phyloP scores from a whole-genome alignment of 1,140 invertebrate species.

The Philotrypesis tridentata region DNA sequence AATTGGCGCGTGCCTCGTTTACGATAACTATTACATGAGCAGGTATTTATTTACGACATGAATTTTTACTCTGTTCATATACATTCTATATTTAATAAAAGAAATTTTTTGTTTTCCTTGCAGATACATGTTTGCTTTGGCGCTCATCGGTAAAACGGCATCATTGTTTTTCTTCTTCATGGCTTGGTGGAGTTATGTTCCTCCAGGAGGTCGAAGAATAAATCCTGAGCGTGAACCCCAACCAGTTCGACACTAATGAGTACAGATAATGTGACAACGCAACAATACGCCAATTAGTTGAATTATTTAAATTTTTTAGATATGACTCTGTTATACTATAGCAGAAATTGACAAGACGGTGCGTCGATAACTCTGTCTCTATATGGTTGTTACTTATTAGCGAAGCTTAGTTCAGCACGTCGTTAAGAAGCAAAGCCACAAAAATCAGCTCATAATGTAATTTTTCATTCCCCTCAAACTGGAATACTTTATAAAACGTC shows the following conservation, averaged over 20 bases:
- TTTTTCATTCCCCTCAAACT: neutral
- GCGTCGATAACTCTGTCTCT: neutral
- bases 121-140: slow-evolving; percentile 81
- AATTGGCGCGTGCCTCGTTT: slow-evolving; percentile 80
- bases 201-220: slow-evolving; percentile 69
- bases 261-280: neutral
- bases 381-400: neutral
- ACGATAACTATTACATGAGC: slow-evolving; percentile 82
- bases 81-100: neutral
- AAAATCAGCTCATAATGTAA: neutral
- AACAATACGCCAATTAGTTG: neutral
- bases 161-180: slow-evolving; percentile 80
- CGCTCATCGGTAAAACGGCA: slow-evolving; percentile 78
- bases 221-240: slow-evolving; percentile 53
- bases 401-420: neutral
- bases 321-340: neutral
- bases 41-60: slow-evolving; percentile 70
- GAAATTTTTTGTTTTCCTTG: slow-evolving; percentile 41
- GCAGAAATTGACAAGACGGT: neutral
- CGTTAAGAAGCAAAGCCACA: neutral
- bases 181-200: slow-evolving; percentile 82
- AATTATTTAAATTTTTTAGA: neutral
- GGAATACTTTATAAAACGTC: neutral
- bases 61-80: neutral
- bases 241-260: slow-evolving; percentile 56